Percentiles rank a stretch among this genome's conserved stretches.
Evolutionary conservation across 2,113 vertebrate species (phyloP).

Genomic region (Hemichromis elongatus): DNA sequence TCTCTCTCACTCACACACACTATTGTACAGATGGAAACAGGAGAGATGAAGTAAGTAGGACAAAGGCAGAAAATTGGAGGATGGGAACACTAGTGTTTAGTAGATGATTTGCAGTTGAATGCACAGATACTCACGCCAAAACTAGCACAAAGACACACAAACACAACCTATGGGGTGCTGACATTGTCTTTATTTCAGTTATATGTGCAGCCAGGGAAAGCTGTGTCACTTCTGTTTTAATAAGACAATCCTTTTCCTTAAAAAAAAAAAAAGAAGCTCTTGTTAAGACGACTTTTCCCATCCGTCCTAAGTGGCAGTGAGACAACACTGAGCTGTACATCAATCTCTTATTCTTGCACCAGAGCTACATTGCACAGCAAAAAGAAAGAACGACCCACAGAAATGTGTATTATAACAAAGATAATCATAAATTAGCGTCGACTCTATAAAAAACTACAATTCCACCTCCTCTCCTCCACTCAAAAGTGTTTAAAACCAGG

Average conservation of each 20-base stretch:
- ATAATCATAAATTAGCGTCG: constrained; percentile 35
- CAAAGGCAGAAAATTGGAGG: neutral
- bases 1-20: constrained; percentile 24
- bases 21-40: neutral
- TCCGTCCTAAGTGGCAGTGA: constrained; percentile 55
- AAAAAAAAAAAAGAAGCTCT: constrained; percentile 25
- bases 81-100: neutral
- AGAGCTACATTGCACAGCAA: constrained; percentile 60
- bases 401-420: constrained; percentile 38
- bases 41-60: neutral
- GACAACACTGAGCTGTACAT: constrained; percentile 31
- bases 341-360: constrained; percentile 24
- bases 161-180: constrained; percentile 31
- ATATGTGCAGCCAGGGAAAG: constrained; percentile 45
- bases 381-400: constrained; percentile 46
- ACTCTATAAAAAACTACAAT: constrained; percentile 39
- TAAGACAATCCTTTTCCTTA: constrained; percentile 38
- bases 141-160: constrained; percentile 16
- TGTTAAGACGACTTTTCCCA: constrained; percentile 20
- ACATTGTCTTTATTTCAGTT: constrained; percentile 65
- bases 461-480: neutral
- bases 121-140: neutral
- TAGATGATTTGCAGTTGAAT: neutral
- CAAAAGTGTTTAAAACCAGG: neutral
- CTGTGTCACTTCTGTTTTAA: constrained; percentile 24